phyloP scores from a whole-genome alignment of 2,888 invertebrate species.

The Sisyra terminalis region DNA sequence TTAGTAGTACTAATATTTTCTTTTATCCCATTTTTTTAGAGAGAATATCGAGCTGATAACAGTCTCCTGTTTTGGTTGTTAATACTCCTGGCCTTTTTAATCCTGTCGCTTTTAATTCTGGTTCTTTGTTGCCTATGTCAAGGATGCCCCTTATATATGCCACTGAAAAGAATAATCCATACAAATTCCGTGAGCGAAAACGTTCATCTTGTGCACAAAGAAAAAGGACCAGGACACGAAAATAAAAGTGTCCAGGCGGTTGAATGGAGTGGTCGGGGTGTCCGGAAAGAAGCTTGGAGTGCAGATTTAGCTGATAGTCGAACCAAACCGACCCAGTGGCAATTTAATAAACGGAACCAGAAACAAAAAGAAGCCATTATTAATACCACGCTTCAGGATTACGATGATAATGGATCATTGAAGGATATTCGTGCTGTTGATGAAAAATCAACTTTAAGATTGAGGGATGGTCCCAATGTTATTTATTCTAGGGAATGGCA shows the following conservation, averaged over 20 bases:
- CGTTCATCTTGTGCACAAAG: conserved; percentile 56
- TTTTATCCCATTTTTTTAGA: conserved; percentile 31
- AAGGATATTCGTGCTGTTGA: conserved; percentile 7
- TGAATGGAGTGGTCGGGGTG: conserved; percentile 47
- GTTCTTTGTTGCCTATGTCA: conserved; percentile 73
- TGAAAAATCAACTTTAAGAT: conserved; percentile 9
- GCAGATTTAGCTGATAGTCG: conserved; percentile 53
- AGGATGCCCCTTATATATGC: conserved; percentile 69
- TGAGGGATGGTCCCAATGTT: conserved; percentile 32
- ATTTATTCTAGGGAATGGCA: conserved; percentile 40
- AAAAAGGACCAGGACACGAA: conserved; percentile 50
- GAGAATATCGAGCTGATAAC: conserved; percentile 54
- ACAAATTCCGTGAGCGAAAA: conserved; percentile 58
- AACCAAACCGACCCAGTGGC: conserved; percentile 54
- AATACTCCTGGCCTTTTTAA: conserved; percentile 55
- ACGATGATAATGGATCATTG: conserved; percentile 8
- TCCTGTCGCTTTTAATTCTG: conserved; percentile 52
- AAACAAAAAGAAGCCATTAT: conserved; percentile 31
- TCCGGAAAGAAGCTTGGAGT: conserved; percentile 65
- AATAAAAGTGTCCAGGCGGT: conserved; percentile 62
- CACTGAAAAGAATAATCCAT: conserved; percentile 56
- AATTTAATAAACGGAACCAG: conserved; percentile 50
- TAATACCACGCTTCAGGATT: conserved; percentile 22
- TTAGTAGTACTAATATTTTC: background rate
- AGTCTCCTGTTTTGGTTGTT: conserved; percentile 60